Conservation (phyloP, 1,140 invertebrate genomes). For the Ridgeia piscesae region DNA sequence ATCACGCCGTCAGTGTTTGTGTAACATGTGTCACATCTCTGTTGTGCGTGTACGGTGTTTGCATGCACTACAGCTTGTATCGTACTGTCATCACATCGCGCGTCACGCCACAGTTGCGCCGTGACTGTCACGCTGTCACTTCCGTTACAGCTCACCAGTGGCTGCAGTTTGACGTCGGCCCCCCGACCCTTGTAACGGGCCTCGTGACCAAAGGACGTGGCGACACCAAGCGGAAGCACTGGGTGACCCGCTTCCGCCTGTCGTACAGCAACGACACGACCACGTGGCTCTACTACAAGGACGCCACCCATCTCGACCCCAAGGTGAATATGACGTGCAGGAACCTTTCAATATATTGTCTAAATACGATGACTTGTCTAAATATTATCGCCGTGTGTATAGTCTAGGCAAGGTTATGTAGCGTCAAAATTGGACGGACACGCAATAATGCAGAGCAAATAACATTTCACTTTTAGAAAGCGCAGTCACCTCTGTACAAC, state of each 20-base stretch:
- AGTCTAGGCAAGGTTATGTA: not conserved
- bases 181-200: constrained; percentile 63
- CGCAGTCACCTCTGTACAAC: not conserved
- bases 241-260: constrained; percentile 64
- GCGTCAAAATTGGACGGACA: not conserved
- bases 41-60: too few relatives aligned
- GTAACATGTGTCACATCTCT: too few relatives aligned
- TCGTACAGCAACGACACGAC: constrained; percentile 65
- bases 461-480: too few relatives aligned
- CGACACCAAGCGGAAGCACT: constrained; percentile 61
- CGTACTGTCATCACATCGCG: too few relatives aligned
- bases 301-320: constrained; percentile 63
- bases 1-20: too few relatives aligned
- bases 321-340: constrained; percentile 53
- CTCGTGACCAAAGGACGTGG: constrained; percentile 64
- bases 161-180: constrained; percentile 65
- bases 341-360: not conserved
- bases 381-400: not conserved
- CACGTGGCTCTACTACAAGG: constrained; percentile 65
- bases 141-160: constrained; percentile 61
- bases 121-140: constrained; percentile 12
- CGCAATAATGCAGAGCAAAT: too few relatives aligned
- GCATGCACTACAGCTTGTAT: too few relatives aligned
- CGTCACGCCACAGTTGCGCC: not conserved
- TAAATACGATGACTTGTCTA: not conserved